Conservation (phyloP, 2,113 vertebrate species). For the Petromus typicus region DNA sequence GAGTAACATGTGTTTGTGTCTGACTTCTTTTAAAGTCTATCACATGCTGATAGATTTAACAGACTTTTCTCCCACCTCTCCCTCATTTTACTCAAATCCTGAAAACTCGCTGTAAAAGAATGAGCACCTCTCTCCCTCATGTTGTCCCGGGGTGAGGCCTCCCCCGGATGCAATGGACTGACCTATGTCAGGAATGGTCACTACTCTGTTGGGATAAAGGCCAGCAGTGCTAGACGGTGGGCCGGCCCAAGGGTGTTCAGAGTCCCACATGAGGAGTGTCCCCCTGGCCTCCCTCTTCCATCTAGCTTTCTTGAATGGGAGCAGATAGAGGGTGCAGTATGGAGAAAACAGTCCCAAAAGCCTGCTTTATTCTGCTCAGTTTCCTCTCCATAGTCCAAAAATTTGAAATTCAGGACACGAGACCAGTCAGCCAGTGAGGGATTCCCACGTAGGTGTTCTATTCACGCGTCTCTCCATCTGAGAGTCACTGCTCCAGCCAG, state of each 20-base stretch:
- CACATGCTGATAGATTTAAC: not conserved
- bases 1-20: not conserved
- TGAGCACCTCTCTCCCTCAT: not conserved
- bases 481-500: not conserved
- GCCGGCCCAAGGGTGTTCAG: not conserved
- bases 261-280: not conserved
- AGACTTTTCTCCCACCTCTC: not conserved
- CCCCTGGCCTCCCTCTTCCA: constrained; percentile 27
- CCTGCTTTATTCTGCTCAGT: constrained; percentile 46
- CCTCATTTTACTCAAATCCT: not conserved
- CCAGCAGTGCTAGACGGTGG: not conserved
- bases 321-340: constrained; percentile 55
- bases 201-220: not conserved
- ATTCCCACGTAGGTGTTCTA: not conserved
- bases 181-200: not conserved
- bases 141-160: not conserved
- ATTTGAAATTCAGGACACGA: constrained; percentile 21
- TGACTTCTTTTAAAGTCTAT: not conserved
- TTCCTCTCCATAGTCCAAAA: constrained; percentile 49
- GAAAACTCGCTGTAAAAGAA: not conserved
- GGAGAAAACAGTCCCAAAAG: not conserved
- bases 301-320: constrained; percentile 28
- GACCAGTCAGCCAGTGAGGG: not conserved
- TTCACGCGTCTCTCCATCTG: accelerated
- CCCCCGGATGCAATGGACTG: not conserved